Conservation (phyloP, 2,888 invertebrate species). For the Drosophila macrospina region DNA sequence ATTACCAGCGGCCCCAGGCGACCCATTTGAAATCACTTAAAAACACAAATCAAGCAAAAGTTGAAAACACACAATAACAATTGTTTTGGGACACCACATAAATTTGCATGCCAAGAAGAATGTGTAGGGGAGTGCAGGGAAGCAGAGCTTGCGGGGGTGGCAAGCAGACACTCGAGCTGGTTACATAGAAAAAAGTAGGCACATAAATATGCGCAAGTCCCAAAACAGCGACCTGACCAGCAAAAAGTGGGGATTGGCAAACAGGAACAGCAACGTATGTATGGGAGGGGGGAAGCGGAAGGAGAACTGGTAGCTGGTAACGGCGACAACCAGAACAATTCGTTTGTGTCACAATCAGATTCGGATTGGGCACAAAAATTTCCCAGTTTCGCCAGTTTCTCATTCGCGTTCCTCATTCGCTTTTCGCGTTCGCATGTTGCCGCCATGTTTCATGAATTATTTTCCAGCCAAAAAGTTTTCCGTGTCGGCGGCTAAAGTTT, state of each 20-base stretch:
- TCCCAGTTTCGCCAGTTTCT: no score
- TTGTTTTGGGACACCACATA: constrained; percentile 83
- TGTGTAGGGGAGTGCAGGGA: not conserved
- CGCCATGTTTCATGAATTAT: constrained; percentile 83
- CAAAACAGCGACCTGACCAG: constrained; percentile 36
- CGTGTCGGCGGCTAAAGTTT: constrained; percentile 57
- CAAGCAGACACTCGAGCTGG: constrained; percentile 24
- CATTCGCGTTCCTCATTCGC: constrained; percentile 62
- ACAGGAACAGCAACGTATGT: not conserved
- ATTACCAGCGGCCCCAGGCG: constrained; percentile 62
- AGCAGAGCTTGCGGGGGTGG: not conserved
- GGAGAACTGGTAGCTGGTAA: constrained; percentile 22
- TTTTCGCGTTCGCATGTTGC: constrained; percentile 72
- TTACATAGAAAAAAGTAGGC: constrained; percentile 66
- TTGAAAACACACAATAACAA: constrained; percentile 82
- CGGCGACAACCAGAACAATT: constrained; percentile 79
- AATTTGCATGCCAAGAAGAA: constrained; percentile 80
- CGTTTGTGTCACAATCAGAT: constrained; percentile 84
- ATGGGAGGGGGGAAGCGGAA: constrained; percentile 9
- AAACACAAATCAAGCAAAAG: constrained; percentile 81
- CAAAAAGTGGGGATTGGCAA: constrained; percentile 3
- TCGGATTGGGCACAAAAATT: constrained; percentile 80
- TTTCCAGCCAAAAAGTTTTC: constrained; percentile 70
- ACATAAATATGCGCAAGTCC: constrained; percentile 71
- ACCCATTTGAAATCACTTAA: constrained; percentile 81